These are phyloP conservation scores for Parnassius mnemosyne DNA, from an alignment of 2,888 invertebrate genomes.

Conservation along the genomic window DNA sequence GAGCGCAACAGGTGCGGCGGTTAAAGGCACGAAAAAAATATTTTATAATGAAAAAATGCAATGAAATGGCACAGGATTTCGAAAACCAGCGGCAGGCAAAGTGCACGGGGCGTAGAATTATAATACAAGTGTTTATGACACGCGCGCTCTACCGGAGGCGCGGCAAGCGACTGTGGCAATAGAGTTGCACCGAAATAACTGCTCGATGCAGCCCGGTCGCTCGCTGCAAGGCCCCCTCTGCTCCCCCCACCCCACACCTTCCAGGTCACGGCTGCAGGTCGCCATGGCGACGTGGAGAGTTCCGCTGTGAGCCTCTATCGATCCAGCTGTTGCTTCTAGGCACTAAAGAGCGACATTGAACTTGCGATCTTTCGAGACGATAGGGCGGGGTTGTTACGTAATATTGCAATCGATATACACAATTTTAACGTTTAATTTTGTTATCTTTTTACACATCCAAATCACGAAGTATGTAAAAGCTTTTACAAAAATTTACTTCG, in stretches of 20 bases:
- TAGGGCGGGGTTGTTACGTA: slow-evolving; percentile 23
- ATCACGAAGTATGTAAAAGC: too few relatives aligned
- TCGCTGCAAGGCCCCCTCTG: slow-evolving; percentile 57
- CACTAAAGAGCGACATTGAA: slow-evolving; percentile 48
- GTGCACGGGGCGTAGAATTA: slow-evolving; percentile 46
- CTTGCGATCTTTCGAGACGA: slow-evolving; percentile 38
- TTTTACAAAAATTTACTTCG: too few relatives aligned
- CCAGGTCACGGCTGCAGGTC: slow-evolving; percentile 74
- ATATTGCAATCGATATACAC: background rate
- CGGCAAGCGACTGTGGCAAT: slow-evolving; percentile 64
- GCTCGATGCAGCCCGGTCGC: slow-evolving; percentile 75
- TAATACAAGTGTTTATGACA: slow-evolving; percentile 42
- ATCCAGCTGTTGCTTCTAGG: slow-evolving; percentile 72
- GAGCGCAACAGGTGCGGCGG: slow-evolving; percentile 60
- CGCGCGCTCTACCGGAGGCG: slow-evolving; percentile 69
- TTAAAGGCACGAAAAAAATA: slow-evolving; percentile 6
- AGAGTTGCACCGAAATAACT: slow-evolving; percentile 78
- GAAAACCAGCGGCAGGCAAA: slow-evolving; percentile 36
- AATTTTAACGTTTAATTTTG: background rate
- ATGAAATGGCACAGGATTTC: slow-evolving; percentile 29
- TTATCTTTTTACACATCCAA: too few relatives aligned
- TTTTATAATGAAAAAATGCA: slow-evolving; percentile 18
- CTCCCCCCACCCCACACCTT: slow-evolving; percentile 33
- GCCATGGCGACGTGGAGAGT: slow-evolving; percentile 50
- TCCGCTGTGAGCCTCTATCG: slow-evolving; percentile 58